A percentile compares a stretch with the other conserved stretches of the same genome.
phyloP scores from a whole-genome alignment of 2,113 vertebrate species.

The Saguinus imperator region DNA sequence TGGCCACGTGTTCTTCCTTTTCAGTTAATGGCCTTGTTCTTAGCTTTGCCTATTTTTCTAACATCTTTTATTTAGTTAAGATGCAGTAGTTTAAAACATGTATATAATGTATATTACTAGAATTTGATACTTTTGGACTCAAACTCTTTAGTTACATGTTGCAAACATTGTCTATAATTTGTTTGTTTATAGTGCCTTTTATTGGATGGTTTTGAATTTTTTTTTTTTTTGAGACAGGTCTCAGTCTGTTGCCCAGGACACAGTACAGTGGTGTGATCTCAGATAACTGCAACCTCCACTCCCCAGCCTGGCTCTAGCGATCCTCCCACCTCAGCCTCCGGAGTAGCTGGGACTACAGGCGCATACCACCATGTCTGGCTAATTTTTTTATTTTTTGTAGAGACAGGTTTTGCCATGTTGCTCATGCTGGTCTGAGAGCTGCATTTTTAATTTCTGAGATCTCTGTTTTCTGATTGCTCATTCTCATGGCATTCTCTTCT shows the following conservation, averaged over 20 bases:
- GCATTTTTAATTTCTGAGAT: neutral
- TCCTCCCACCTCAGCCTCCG: too few relatives aligned
- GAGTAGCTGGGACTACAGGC: too few relatives aligned
- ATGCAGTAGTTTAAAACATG: neutral
- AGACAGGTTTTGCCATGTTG: too few relatives aligned
- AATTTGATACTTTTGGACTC: neutral
- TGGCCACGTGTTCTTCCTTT: neutral
- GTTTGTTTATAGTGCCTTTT: neutral
- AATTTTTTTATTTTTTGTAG: too few relatives aligned
- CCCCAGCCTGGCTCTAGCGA: too few relatives aligned
- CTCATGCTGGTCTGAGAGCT: neutral
- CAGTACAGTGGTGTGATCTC: too few relatives aligned
- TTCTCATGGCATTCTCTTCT: neutral
- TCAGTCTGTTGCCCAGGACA: too few relatives aligned
- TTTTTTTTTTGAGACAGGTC: too few relatives aligned
- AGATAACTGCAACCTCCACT: too few relatives aligned
- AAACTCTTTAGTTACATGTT: neutral
- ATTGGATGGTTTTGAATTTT: neutral
- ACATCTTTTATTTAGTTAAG: neutral
- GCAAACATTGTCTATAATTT: neutral
- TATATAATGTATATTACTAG: neutral
- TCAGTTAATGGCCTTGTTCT: neutral
- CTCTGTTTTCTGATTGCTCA: neutral
- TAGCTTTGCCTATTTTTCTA: neutral
- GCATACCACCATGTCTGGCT: too few relatives aligned